Percentiles rank a stretch among this genome's conserved stretches.
Conservation (phyloP, 2,888 invertebrate genomes). For the Eretmocerus hayati region DNA sequence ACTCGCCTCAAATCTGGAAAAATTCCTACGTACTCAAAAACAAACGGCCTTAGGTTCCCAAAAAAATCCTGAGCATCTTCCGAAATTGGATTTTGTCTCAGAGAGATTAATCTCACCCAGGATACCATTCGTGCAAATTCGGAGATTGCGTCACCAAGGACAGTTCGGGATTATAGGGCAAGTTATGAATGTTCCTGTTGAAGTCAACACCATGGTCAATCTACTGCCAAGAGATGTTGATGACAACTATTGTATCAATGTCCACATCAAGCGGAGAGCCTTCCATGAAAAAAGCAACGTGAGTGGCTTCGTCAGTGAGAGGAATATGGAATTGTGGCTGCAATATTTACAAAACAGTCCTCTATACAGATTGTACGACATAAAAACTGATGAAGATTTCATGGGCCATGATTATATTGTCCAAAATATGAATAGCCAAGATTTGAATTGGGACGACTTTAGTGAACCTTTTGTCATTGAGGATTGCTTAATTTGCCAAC, state of each 20-base stretch:
- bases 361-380: conserved; percentile 9
- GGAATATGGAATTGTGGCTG: conserved; percentile 26
- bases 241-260: conserved; percentile 30
- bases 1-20: background rate
- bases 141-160: conserved; percentile 8
- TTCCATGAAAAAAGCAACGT: conserved; percentile 29
- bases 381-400: conserved; percentile 5
- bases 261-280: conserved; percentile 25
- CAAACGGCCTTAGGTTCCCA: conserved; percentile 1
- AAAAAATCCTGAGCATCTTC: conserved; percentile 13
- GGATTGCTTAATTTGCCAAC: conserved; percentile 22
- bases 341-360: conserved; percentile 22
- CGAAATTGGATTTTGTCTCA: conserved; percentile 9
- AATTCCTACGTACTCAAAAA: background rate
- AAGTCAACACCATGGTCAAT: conserved; percentile 14
- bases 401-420: conserved; percentile 1
- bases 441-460: conserved; percentile 9
- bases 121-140: conserved; percentile 13
- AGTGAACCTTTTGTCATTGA: conserved; percentile 22
- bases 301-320: conserved; percentile 25
- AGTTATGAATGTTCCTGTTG: conserved; percentile 17
- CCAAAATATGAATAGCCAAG: too few species aligned
- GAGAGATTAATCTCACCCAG: conserved; percentile 18
- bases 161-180: conserved; percentile 13
- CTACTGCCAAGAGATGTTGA: conserved; percentile 25